Base-by-base conservation (phyloP, 2,113 vertebrate genomes). In the Ciconia boyciana region DNA sequence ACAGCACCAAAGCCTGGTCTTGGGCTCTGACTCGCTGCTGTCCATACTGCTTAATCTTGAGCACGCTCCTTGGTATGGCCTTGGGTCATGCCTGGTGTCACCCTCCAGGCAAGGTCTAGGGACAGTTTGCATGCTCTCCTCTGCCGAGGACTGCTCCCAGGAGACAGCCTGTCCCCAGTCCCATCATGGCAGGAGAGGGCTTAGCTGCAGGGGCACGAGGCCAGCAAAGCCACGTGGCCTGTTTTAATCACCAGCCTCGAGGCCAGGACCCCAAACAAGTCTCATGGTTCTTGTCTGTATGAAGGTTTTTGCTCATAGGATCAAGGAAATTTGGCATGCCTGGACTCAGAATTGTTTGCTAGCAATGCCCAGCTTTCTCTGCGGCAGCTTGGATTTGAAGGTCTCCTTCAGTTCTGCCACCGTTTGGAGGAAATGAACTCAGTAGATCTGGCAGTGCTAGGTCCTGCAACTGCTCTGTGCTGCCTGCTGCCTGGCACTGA, bases 131-230 rank as follows among this genome's bases (percentile, higher is more conserved):
- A 9, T 34, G 11, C 5, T 54, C 26, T 68, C 36, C 11, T 57
- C 21, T 17, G 58, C 44, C 0, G 3, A 64, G 57, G 65, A 57
- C 19, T 0, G 2, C 16, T 55, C 25, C 21, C 49, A 44, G 46
- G 34, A 76, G 26, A 22, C 31, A 29, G 7, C 28, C 20, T 51
- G 36, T 6, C 20, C 39, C 20, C 25, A 36, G 31, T 44, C 26
- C 36, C 36, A 65, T 10, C 1, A 0, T 34, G 52, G 10, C 0
- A 0, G 60, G 51, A 58, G 26, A 51, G 9, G n/a, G 32, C n/a
- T 58, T 65, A 65, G 36, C 32, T 72, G 24, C 18, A 36, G 17
- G 43, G 25, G 7, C 6, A 10, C 7, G 84, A 84, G 41, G 9
- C 11, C 32, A 28, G 49, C 20, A 84, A 39, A 72, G 28, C 10